Percentiles rank a stretch among this genome's conserved stretches.
Conservation (phyloP, 2,113 vertebrate species). For the Saiga tatarica region DNA sequence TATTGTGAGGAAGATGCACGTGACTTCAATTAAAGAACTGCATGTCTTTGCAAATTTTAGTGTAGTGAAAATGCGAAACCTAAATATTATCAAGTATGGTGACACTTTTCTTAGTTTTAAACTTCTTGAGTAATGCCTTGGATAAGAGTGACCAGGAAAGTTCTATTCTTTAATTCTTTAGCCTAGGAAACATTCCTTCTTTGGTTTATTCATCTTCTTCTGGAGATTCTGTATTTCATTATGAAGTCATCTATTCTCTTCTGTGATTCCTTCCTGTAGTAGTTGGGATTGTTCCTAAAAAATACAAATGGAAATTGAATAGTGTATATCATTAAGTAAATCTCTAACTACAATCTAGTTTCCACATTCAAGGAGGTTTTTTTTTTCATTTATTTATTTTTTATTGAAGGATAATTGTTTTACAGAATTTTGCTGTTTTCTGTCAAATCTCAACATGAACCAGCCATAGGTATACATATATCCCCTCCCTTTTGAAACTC, state of each 20-base stretch:
- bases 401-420: not conserved
- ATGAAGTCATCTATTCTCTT: not conserved
- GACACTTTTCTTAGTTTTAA: not conserved
- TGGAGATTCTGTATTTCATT: not conserved
- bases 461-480: too few species aligned
- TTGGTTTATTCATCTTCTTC: fast-evolving
- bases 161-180: not conserved
- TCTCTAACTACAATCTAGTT: not conserved
- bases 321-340: not conserved
- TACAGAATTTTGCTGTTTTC: not conserved
- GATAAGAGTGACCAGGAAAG: not conserved
- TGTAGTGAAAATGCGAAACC: not conserved
- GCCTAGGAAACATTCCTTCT: fast-evolving
- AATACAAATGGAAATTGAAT: not conserved
- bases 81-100: not conserved
- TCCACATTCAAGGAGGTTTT: not conserved
- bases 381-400: not conserved
- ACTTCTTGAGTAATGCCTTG: not conserved
- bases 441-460: not conserved
- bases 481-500: too few species aligned
- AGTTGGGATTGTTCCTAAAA: not conserved
- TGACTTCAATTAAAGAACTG: not conserved
- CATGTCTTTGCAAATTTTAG: not conserved
- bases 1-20: not conserved
- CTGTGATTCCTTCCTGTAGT: conserved; percentile 20